These are phyloP conservation scores for Calcarius ornatus DNA, from an alignment of 2,113 vertebrate genomes.

Conservation along the genomic window DNA sequence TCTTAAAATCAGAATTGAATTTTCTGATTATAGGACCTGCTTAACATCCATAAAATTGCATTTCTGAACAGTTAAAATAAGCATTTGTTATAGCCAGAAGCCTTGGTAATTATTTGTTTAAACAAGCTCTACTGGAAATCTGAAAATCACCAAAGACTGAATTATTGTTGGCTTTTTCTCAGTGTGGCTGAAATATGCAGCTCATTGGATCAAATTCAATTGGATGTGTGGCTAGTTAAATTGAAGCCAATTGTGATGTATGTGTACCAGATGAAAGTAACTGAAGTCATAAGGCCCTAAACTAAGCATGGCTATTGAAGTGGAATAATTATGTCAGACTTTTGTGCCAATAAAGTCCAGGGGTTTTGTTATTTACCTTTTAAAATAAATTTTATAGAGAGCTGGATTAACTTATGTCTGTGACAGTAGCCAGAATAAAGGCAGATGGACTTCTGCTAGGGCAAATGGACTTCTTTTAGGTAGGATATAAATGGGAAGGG, in stretches of 20 bases:
- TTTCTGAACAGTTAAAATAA: constrained; percentile 12
- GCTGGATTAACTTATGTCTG: neutral
- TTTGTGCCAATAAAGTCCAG: neutral
- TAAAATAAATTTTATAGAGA: neutral
- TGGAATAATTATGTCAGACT: neutral
- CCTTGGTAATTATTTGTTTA: neutral
- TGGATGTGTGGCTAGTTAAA: constrained; percentile 2
- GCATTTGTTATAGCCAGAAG: neutral
- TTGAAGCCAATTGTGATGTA: constrained; percentile 1
- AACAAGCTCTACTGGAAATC: neutral
- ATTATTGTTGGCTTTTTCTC: constrained; percentile 7
- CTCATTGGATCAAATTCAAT: constrained; percentile 18
- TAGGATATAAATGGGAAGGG: neutral
- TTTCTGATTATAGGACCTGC: neutral
- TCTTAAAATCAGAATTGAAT: constrained; percentile 4
- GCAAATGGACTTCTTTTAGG: neutral
- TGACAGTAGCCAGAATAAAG: neutral
- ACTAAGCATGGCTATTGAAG: neutral
- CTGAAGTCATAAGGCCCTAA: neutral
- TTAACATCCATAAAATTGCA: constrained; percentile 16
- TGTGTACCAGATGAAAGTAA: constrained; percentile 24
- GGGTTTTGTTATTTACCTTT: neutral
- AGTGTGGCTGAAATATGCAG: neutral
- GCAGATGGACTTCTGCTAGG: neutral
- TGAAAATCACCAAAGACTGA: neutral